Evolutionary conservation across 2,113 vertebrate genomes (phyloP), one percentile per base, ranked within the genome.

Genomic region (Lepisosteus oculatus): DNA sequence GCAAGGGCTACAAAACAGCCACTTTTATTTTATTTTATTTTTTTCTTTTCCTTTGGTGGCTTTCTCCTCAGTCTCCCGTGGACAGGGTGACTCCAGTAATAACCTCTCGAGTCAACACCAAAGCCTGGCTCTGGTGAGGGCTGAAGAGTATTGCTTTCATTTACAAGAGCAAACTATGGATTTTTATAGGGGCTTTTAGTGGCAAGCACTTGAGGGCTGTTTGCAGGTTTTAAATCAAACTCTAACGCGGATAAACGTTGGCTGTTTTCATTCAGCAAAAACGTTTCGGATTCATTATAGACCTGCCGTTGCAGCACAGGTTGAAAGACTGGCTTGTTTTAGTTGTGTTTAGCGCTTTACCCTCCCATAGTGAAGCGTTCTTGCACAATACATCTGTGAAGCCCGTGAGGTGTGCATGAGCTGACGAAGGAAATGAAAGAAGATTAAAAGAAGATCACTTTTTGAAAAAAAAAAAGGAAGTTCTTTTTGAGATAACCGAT

Each of bases 141-240:
- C 72, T 47, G 63, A 54, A 80, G 77, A 77, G 85, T 87, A 84
- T 82, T 82, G 80, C 76, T 86, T 85, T 90, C 72, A 85, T 87
- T 87, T 85, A 86, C 68, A 73, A 76, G 51, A 81, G 74, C 71
- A 79, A 83, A 83, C 73, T 85, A 86, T 81, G 65, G 84, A 83
- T 85, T 85, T 87, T 80, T 80, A 68, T 64, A 51, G 54, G 75
- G 55, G 75, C 45, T 73, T 69, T 81, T 67, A 74, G 71, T 79
- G 74, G 75, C 78, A 81, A 59, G 71, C 61, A 78, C 67, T 71
- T 47, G 3, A 82, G 85, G 74, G 80, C 76, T 69, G 64, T 64
- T 74, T 85, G 81, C 80, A 9, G 47, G 5, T 51, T 51, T 51
- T 9, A 51, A 51, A 51, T 51, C 9, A 9, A 51, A 51, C 29